Evolutionary conservation across 2,888 invertebrate genomes (phyloP).

Genomic region (Cosmorhoe ocellata): DNA sequence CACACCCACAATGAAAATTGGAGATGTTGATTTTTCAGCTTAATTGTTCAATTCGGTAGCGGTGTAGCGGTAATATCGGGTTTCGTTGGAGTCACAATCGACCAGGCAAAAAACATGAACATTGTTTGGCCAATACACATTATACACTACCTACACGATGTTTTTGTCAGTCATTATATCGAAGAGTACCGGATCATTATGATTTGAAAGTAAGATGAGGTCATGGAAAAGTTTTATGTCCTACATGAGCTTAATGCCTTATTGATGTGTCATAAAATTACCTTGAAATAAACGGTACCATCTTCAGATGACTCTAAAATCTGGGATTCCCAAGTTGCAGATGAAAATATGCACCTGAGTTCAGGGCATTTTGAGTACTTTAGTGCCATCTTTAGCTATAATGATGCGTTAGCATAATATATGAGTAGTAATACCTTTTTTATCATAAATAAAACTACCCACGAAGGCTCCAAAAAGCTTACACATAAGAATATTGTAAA

Average conservation of each 20-base stretch:
- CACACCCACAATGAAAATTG: constrained; percentile 34
- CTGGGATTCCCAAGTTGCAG: background rate
- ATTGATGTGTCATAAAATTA: constrained; percentile 10
- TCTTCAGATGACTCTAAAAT: background rate
- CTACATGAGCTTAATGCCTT: constrained; percentile 5
- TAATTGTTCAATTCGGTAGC: constrained; percentile 34
- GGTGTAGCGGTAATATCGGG: constrained; percentile 27
- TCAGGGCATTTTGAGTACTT: constrained; percentile 1
- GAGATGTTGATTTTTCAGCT: constrained; percentile 32
- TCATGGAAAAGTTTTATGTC: constrained; percentile 15
- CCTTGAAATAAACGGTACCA: constrained; percentile 4
- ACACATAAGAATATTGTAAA: background rate
- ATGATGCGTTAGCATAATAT: constrained; percentile 14
- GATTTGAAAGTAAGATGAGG: constrained; percentile 23
- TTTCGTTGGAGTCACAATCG: constrained; percentile 19
- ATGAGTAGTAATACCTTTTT: constrained; percentile 15
- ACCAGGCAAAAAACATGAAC: constrained; percentile 23
- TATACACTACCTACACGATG: constrained; percentile 19
- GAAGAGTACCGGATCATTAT: constrained; percentile 20
- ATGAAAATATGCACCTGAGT: constrained; percentile 6
- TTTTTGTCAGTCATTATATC: constrained; percentile 21
- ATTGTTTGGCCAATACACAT: constrained; percentile 19
- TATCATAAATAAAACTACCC: constrained; percentile 10
- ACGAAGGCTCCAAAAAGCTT: background rate
- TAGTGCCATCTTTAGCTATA: constrained; percentile 10